Evolutionary conservation across 1,140 invertebrate species (phyloP).

Genomic region (Drosophila grimshawi): DNA sequence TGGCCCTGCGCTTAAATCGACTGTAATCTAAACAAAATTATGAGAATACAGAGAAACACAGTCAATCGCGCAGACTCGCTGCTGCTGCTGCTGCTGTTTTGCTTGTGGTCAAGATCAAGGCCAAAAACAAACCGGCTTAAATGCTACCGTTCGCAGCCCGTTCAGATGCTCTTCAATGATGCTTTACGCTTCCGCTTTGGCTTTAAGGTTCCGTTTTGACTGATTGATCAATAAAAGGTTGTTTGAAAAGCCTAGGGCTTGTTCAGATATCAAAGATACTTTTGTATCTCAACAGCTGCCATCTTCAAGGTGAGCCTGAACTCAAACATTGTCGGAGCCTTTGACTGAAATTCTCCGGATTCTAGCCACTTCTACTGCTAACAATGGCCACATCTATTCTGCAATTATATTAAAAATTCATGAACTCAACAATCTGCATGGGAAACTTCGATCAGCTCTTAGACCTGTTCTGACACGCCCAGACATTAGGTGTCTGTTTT

Average conservation of each 20-base stretch:
- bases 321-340: slow-evolving; percentile 33
- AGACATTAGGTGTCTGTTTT: slow-evolving; percentile 13
- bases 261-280: slow-evolving; percentile 9
- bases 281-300: slow-evolving; percentile 34
- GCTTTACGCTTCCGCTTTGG: slow-evolving; percentile 64
- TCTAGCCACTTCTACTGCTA: slow-evolving; percentile 16
- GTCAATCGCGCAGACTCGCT: background rate
- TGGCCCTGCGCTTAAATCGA: slow-evolving; percentile 41
- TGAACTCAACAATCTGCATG: slow-evolving; percentile 61
- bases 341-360: slow-evolving; percentile 27
- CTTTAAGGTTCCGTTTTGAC: slow-evolving; percentile 64
- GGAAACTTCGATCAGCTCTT: slow-evolving; percentile 13
- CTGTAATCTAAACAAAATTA: slow-evolving; percentile 13
- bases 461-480: slow-evolving; percentile 44
- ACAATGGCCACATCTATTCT: slow-evolving; percentile 31
- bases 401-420: slow-evolving; percentile 56
- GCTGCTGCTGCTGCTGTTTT: background rate
- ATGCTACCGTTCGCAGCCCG: slow-evolving; percentile 55
- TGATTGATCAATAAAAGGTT: slow-evolving; percentile 72
- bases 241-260: slow-evolving; percentile 47
- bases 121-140: slow-evolving; percentile 61
- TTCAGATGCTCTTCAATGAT: slow-evolving; percentile 68
- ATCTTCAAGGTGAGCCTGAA: slow-evolving; percentile 67
- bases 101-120: slow-evolving; percentile 79
- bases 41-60: background rate